phyloP scores from a whole-genome alignment of 2,888 invertebrate genomes.

The Pediacus dermestoides region DNA sequence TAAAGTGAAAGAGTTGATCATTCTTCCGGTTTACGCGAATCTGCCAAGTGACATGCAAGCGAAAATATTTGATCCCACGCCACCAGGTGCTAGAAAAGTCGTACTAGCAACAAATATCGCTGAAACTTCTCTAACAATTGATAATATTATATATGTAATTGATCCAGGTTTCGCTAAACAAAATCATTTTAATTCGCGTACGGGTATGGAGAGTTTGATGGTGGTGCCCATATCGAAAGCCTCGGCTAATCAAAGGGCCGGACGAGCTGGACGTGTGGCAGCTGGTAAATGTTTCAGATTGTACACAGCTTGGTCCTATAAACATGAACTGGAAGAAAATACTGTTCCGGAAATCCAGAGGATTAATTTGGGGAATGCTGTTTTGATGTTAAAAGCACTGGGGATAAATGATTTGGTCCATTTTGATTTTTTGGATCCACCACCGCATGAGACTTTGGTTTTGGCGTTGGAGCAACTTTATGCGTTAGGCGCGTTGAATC shows the following conservation, averaged over 20 bases:
- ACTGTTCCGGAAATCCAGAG: conserved; percentile 98
- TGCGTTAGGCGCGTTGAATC: conserved; percentile 95
- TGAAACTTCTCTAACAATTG: conserved; percentile 97
- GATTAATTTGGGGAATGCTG: conserved; percentile 96
- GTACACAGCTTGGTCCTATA: conserved; percentile 98
- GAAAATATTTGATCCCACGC: conserved; percentile 97
- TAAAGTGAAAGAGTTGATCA: conserved; percentile 86
- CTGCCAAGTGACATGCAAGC: conserved; percentile 98
- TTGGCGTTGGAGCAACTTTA: conserved; percentile 89
- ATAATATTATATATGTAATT: conserved; percentile 97
- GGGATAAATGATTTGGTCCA: conserved; percentile 97
- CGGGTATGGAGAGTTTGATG: conserved; percentile 97
- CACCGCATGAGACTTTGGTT: conserved; percentile 89
- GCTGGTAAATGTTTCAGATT: conserved; percentile 97
- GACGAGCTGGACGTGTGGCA: conserved; percentile 91
- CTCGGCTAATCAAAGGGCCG: conserved; percentile 96
- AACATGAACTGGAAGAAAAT: conserved; percentile 96
- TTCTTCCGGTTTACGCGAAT: conserved; percentile 97
- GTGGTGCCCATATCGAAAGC: conserved; percentile 98
- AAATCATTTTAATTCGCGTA: conserved; percentile 95
- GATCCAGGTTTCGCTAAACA: conserved; percentile 99
- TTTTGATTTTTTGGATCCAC: conserved; percentile 98
- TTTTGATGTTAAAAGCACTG: conserved; percentile 91
- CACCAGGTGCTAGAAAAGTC: conserved; percentile 93
- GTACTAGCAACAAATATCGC: conserved; percentile 98